Base-by-base conservation (phyloP, 2,888 invertebrate species). In the Drosophila dives region DNA sequence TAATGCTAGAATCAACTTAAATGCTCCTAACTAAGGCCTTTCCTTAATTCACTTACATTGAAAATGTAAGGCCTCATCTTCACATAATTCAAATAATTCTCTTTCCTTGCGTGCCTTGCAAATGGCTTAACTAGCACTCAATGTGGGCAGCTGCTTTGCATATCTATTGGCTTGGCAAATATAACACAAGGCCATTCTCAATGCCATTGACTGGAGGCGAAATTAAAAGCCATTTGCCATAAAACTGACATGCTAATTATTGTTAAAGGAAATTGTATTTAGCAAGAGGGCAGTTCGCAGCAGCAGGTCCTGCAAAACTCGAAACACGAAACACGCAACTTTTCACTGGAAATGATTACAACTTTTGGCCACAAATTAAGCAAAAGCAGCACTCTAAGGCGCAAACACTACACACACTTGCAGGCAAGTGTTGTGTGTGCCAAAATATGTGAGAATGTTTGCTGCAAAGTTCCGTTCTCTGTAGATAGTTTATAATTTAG, bases 401-500 rank as follows among this genome's bases (percentile, higher is more conserved):
- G 64, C 75, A 64, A 67, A 64, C 63, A 68, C n/a, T 29, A 40
- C 23, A 38, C 38, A 29, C 12, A 29, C 6, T 8, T 20, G 2
- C 6, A 33, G 7, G 3, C 20, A 3, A 20, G 12, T 15, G 45
- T 40, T 15, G 33, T 34, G 38, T 49, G 36, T 59, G n/a, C n/a
- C 48, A 34, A 48, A 45, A 12, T 45, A 5, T 50, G 32, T 34
- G 36, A 38, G 42, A 72, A 72, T 73, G 81, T 70, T 75, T 72
- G 58, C 60, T 55, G 33, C 56, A 76, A 80, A 82, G 69, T 83
- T 88, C 75, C 63, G 53, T 67, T 53, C 64, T 74, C 58, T 42
- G 64, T 65, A 80, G 87, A 88, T 86, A 86, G 86, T 86, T 82
- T 88, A 86, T 88, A 86, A 86, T 86, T 88, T 86, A 82, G 48